Conservation (phyloP, 30 jellyfish, hydroid and myxozoan species). For the Hydractinia echinata region DNA sequence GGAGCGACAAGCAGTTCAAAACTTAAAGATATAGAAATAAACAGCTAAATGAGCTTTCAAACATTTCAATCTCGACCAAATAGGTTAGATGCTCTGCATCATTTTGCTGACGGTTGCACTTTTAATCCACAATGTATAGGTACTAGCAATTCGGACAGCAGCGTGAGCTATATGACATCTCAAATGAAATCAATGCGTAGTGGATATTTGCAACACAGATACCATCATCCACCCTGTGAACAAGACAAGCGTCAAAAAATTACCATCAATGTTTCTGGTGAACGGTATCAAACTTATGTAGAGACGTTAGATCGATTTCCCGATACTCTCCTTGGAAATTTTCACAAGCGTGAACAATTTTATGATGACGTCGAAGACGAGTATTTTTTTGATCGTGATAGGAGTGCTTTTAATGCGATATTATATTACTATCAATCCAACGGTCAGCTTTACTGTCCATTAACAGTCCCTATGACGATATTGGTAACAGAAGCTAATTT, state of each 20-base stretch:
- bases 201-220: conserved; percentile 19
- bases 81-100: too few species aligned
- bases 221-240: conserved; percentile 31
- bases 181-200: neutral
- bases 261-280: conserved; percentile 94
- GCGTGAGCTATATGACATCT: neutral
- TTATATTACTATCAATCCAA: conserved; percentile 71
- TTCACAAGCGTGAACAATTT: conserved; percentile 45
- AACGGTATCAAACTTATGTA: conserved; percentile 72
- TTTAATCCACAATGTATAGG: too few species aligned
- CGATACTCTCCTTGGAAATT: conserved; percentile 76
- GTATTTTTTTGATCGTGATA: conserved; percentile 89
- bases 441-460: conserved; percentile 89
- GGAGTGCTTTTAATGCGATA: conserved; percentile 85
- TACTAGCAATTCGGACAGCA: too few species aligned
- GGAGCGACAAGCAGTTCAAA: too few species aligned
- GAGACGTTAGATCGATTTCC: conserved; percentile 89
- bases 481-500: conserved; percentile 81
- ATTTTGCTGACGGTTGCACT: too few species aligned
- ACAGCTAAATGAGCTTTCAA: too few species aligned
- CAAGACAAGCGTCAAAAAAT: conserved; percentile 37
- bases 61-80: too few species aligned
- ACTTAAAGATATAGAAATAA: too few species aligned
- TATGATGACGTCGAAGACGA: conserved; percentile 73
- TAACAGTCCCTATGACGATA: conserved; percentile 84